phyloP scores from a whole-genome alignment of 2,888 invertebrate genomes.

The Acleris cristana region DNA sequence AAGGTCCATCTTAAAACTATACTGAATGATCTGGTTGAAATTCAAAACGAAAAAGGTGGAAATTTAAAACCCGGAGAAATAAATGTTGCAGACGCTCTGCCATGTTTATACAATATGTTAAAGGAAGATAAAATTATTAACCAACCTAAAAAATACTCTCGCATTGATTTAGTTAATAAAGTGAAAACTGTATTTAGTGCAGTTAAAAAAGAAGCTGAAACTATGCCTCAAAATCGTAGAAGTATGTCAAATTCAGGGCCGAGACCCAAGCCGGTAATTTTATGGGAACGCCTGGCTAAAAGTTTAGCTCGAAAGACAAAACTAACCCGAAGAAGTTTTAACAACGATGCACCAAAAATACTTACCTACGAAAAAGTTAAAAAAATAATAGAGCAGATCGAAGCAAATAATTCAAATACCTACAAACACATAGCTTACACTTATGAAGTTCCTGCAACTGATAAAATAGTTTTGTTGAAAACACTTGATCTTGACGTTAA shows the following conservation, averaged over 20 bases:
- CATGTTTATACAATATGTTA: conserved; percentile 69
- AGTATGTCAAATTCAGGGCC: conserved; percentile 38
- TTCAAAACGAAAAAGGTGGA: conserved; percentile 59
- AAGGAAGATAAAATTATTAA: conserved; percentile 43
- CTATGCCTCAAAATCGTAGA: conserved; percentile 50
- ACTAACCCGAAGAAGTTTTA: conserved; percentile 51
- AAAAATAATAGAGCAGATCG: conserved; percentile 53
- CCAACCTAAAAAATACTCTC: conserved; percentile 22
- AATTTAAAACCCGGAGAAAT: conserved; percentile 48
- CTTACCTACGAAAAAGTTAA: conserved; percentile 53
- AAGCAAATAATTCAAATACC: conserved; percentile 50
- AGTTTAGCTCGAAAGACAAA: conserved; percentile 46
- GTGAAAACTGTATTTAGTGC: conserved; percentile 57
- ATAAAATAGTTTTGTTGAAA: conserved; percentile 61
- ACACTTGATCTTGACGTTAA: conserved; percentile 57
- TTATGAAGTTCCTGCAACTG: conserved; percentile 53
- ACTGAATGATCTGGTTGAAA: conserved; percentile 65
- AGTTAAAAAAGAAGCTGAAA: conserved; percentile 56
- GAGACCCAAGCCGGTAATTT: conserved; percentile 62
- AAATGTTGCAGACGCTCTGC: conserved; percentile 62
- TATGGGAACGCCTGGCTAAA: conserved; percentile 69
- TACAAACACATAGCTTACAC: conserved; percentile 59
- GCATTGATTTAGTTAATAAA: conserved; percentile 46
- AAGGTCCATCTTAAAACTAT: conserved; percentile 69
- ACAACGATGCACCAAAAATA: conserved; percentile 16